Conservation (phyloP, 2,113 vertebrate genomes). For the Muntiacus reevesi region DNA sequence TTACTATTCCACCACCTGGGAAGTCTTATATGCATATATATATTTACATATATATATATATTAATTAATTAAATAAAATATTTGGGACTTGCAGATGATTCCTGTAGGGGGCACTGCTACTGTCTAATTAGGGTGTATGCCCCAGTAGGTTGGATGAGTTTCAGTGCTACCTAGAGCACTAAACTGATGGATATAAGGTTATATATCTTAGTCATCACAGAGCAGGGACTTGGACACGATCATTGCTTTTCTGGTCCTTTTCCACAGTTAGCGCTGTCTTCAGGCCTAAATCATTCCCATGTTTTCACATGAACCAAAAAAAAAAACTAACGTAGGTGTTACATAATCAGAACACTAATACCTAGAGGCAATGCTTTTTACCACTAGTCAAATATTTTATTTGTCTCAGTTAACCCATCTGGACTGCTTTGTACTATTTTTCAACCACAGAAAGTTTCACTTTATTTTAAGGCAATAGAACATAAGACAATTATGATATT, state of each 20-base stretch:
- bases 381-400: neutral
- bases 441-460: neutral
- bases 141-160: neutral
- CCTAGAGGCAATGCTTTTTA: neutral
- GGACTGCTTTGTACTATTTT: neutral
- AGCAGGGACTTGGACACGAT: neutral
- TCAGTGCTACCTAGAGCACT: neutral
- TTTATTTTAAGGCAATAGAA: neutral
- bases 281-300: neutral
- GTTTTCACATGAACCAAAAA: neutral
- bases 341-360: neutral
- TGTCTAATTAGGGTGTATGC: neutral
- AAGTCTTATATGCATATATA: neutral
- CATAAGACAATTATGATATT: neutral
- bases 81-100: neutral
- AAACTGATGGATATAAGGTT: neutral
- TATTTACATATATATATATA: neutral
- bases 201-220: neutral
- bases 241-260: neutral
- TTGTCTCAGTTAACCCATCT: neutral
- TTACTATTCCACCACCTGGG: neutral
- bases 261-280: neutral
- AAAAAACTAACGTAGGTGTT: neutral
- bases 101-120: neutral
- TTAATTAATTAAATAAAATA: neutral